Base-by-base conservation (phyloP, 2,888 invertebrate species). In the Diaphora mendica region DNA sequence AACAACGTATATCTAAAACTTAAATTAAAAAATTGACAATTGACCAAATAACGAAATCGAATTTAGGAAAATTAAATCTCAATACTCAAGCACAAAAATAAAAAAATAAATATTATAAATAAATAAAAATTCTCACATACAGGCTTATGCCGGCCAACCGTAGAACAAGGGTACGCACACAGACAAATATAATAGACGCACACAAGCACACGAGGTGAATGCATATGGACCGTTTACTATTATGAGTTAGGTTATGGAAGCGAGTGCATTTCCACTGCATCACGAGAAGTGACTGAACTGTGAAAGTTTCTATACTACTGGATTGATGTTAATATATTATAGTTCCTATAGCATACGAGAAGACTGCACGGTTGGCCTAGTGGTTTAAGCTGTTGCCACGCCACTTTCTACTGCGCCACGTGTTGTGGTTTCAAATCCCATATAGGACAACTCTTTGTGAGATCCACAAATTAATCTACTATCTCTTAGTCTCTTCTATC, bases 221-320 rank as follows among this genome's bases (percentile, higher is more conserved):
- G 92, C 94, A 94, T 94, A 94, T 94, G 93, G 94, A 93, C 92
- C 93, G 91, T 89, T 92, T 91, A 92, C 90, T 93, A 88, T 90
- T 91, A 89, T 90, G 90, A 90, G 89, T 89, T 89, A 88, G 86
- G 87, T 88, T 87, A 83, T 74, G 68, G 44, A 42, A 71, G 65
- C 5, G 17, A 13, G 62, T 62, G 11, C 33, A 86, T 87, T 71
- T 85, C 79, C 94, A 87, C 80, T 91, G 84, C 77, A 17, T 0
- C 13, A 86, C 86, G 85, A 64, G 64, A 77, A 39, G 77, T 64
- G 67, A 17, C 11, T 59, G 9, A 30, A 26, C 26, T 55, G 55
- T 59, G 13, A 2, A 15, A 26, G 26, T 59, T 4, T 13, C n/a
- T 3, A 13, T n/a, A 15, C 15, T 44, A 15, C 44, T 3, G 3